Evolutionary conservation across 2,888 invertebrate genomes (phyloP).

Genomic region (Hecatera dysodea): DNA sequence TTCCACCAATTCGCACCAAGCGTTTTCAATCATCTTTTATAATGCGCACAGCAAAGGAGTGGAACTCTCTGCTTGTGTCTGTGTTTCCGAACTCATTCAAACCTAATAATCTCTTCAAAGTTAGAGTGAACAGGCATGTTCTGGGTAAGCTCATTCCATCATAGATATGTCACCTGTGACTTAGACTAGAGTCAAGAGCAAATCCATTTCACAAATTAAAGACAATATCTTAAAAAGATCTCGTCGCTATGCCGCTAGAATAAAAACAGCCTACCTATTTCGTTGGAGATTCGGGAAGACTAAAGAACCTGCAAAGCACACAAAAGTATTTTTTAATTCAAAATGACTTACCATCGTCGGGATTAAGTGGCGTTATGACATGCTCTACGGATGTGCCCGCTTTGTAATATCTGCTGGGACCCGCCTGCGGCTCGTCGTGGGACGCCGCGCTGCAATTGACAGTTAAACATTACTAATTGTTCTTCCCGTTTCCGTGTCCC

Average conservation of each 20-base stretch:
- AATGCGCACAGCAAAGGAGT: no score
- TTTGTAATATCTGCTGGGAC: conserved; percentile 71
- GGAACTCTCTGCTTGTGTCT: no score
- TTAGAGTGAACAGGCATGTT: no score
- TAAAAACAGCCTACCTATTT: neutral
- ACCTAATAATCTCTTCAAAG: no score
- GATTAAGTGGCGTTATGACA: conserved; percentile 71
- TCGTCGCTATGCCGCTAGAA: neutral
- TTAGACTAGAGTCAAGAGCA: no score
- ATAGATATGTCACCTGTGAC: no score
- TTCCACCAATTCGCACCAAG: no score
- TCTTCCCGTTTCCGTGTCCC: neutral
- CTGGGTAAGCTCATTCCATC: no score
- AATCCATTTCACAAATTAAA: no score
- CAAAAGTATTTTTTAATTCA: neutral
- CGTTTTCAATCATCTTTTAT: no score
- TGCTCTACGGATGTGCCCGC: conserved; percentile 79
- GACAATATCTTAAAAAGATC: no score
- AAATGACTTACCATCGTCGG: conserved; percentile 73
- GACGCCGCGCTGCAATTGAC: conserved; percentile 75
- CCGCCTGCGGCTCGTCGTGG: conserved; percentile 78
- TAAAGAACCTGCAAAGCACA: neutral
- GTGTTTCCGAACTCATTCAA: no score
- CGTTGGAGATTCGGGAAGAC: neutral
- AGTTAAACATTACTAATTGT: conserved; percentile 5